These are phyloP conservation scores for Amniataba percoides DNA, from an alignment of 2,797 vertebrate species.

Conservation along the genomic window DNA sequence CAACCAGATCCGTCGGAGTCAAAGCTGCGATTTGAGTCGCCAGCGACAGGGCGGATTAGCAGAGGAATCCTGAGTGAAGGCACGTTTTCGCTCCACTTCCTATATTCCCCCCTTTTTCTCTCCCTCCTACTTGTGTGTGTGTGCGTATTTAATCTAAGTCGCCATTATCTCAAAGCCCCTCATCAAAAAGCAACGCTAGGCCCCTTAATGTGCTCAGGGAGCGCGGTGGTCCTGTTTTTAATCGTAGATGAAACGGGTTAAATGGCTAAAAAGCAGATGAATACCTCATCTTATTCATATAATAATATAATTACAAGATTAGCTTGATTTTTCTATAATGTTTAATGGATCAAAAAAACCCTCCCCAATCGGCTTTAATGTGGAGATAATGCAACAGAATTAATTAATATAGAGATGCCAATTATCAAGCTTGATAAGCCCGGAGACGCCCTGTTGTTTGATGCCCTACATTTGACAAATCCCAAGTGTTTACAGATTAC, in stretches of 20 bases:
- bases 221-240: slow-evolving; percentile 49
- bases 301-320: slow-evolving; percentile 70
- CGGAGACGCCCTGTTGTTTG: slow-evolving; percentile 47
- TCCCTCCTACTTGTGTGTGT: slow-evolving; percentile 5
- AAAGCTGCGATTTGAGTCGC: slow-evolving; percentile 81
- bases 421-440: slow-evolving; percentile 57
- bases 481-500: slow-evolving; percentile 58
- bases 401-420: slow-evolving; percentile 61
- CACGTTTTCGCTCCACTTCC: slow-evolving; percentile 62
- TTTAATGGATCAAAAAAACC: slow-evolving; percentile 46
- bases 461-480: slow-evolving; percentile 59
- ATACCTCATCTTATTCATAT: slow-evolving; percentile 54
- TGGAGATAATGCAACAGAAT: slow-evolving; percentile 57
- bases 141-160: slow-evolving; percentile 43
- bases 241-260: slow-evolving; percentile 62
- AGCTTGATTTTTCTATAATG: slow-evolving; percentile 59
- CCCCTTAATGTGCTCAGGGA: slow-evolving; percentile 36
- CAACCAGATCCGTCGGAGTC: slow-evolving; percentile 78
- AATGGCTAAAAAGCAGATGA: slow-evolving; percentile 56
- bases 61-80: slow-evolving; percentile 78
- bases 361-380: slow-evolving; percentile 57
- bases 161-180: slow-evolving; percentile 61
- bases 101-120: slow-evolving; percentile 32
- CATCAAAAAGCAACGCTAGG: slow-evolving; percentile 50
- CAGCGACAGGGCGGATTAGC: slow-evolving; percentile 80